phyloP scores from a whole-genome alignment of 2,888 invertebrate genomes.

The Antheraea assamensis region DNA sequence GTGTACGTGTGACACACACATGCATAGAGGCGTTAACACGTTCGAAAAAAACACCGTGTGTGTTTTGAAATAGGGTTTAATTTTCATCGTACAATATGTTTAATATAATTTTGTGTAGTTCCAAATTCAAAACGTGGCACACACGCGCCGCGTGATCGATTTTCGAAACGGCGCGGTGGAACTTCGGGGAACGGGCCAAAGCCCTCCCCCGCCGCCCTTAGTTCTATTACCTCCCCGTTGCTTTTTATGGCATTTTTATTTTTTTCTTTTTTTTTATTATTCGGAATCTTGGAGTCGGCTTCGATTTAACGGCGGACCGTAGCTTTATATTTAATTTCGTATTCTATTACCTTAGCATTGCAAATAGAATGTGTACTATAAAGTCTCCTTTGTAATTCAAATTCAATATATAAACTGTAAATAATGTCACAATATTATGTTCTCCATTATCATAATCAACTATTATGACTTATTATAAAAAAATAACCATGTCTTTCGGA shows the following conservation, averaged over 20 bases:
- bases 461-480: no score
- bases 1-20: slow-evolving; percentile 41
- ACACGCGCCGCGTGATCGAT: slow-evolving; percentile 70
- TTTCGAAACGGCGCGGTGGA: slow-evolving; percentile 65
- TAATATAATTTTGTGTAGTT: slow-evolving; percentile 50
- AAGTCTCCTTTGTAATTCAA: no score
- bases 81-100: slow-evolving; percentile 34
- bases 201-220: slow-evolving; percentile 37
- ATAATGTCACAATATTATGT: no score
- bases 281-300: slow-evolving; percentile 4
- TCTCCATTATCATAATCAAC: no score
- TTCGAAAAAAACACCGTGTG: not conserved
- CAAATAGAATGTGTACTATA: no score
- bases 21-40: not conserved
- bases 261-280: slow-evolving; percentile 43
- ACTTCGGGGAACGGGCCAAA: slow-evolving; percentile 45
- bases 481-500: no score
- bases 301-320: not conserved
- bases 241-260: slow-evolving; percentile 62
- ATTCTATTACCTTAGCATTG: not conserved
- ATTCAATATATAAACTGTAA: no score
- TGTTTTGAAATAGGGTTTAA: slow-evolving; percentile 25
- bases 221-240: slow-evolving; percentile 57
- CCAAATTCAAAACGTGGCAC: slow-evolving; percentile 36
- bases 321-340: not conserved